These are phyloP conservation scores for Scaptodrosophila latifasciaeformis DNA, from an alignment of 2,888 invertebrate genomes.

Conservation along the genomic window DNA sequence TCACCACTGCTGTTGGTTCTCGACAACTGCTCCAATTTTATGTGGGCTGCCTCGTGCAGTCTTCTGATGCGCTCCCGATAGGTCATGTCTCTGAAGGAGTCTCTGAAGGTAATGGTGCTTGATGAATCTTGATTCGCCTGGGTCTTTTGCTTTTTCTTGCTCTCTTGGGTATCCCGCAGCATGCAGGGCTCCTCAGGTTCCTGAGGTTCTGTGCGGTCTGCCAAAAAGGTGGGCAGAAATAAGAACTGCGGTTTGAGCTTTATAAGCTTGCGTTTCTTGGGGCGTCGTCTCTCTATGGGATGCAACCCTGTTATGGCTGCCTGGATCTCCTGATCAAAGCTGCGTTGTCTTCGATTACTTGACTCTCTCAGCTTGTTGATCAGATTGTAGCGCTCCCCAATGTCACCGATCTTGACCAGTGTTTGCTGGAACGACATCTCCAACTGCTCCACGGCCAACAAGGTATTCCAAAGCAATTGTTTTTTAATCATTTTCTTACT, in stretches of 20 bases:
- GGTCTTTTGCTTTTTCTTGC: too few species aligned
- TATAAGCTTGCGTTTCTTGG: conserved; percentile 6
- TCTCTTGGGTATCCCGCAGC: too few species aligned
- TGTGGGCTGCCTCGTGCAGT: conserved; percentile 15
- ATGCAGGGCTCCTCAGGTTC: too few species aligned
- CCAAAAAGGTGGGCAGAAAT: too few species aligned
- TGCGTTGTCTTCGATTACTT: conserved; percentile 4
- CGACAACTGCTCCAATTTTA: not conserved
- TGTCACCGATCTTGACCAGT: conserved; percentile 25
- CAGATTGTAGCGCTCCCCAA: conserved; percentile 33
- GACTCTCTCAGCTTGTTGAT: conserved; percentile 14
- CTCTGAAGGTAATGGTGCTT: too few species aligned
- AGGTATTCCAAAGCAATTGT: conserved; percentile 32
- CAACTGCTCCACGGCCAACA: conserved; percentile 39
- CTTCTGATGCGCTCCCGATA: conserved; percentile 11
- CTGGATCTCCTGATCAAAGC: conserved; percentile 45
- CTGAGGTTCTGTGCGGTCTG: too few species aligned
- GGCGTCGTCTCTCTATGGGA: too few species aligned
- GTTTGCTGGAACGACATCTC: conserved; percentile 37
- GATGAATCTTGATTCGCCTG: too few species aligned
- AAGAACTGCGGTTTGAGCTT: too few species aligned
- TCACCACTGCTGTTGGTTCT: conserved; percentile 14
- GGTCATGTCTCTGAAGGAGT: too few species aligned
- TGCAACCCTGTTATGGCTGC: conserved; percentile 34
- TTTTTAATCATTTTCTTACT: conserved; percentile 32